Evolutionary conservation across 1,140 invertebrate genomes (phyloP), one percentile per base, ranked within the genome.

Genomic region (Neodiprion fabricii): DNA sequence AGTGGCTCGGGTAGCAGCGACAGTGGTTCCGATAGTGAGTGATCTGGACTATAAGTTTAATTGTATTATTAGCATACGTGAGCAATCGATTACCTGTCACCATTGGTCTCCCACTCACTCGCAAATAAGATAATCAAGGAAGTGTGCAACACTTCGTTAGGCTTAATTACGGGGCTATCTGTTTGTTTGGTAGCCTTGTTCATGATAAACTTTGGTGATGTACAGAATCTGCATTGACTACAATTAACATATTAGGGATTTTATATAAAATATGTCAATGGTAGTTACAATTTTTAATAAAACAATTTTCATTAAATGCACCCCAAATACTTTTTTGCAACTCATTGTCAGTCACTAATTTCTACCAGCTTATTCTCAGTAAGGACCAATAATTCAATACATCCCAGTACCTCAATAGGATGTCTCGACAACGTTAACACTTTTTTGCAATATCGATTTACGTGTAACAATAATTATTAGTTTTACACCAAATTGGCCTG

Each of bases 21-120:
- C 72, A 85, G 84, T 67, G 87, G 80, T 5, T 88, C 86, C 0
- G 86, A 87, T 9, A 87, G 86, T 72, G 85, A 88, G 74, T 88
- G 75, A 85, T 61, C 11, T 61, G 53, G 9, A 14, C 11, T 61
- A 17, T 12, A 17, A 61, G 2, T 12, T 61, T 61, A 61, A 61
- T 61, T 61, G 53, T 61, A 12, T 61, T 61, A 4, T 61, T 61
- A 17, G 5, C n/a, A 61, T 17, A 61, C 7, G 53, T 61, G 53
- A 8, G 11, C 5, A 61, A 61, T 61, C n/a, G 7, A 14, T 61
- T 61, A 40, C 28, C 28, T 61, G 53, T 14, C 53, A 14, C 11
- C 4, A 0, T 5, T 61, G 5, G 53, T 61, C 53, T 5, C n/a
- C 53, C 11, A 17, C n/a, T 17, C 11, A 17, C n/a, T 14, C n/a